Conservation (phyloP, 1,140 invertebrate genomes). For the Pseudomyrmex pallidus region DNA sequence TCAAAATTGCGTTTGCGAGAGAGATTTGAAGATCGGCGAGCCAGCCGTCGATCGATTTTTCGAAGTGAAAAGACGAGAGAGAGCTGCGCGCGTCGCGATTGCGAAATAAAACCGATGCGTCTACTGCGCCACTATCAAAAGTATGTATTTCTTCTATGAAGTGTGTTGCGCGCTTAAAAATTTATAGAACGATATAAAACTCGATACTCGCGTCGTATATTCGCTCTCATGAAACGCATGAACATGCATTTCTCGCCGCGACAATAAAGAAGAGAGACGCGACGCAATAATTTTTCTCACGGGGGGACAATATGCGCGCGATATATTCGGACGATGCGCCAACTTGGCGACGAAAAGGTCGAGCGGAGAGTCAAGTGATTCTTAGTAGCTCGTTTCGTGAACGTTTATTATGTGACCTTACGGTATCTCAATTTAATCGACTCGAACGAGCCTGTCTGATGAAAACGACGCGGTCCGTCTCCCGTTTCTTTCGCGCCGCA, state of each 20-base stretch:
- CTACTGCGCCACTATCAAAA: background rate
- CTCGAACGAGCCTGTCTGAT: conserved; percentile 18
- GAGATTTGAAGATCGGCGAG: conserved; percentile 2
- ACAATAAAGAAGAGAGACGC: conserved; percentile 37
- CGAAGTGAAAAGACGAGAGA: background rate
- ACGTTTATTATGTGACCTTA: conserved; percentile 61
- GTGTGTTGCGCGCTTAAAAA: background rate
- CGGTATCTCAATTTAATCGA: conserved; percentile 36
- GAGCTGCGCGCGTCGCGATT: background rate
- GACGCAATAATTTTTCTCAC: conserved; percentile 16
- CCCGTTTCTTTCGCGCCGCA: background rate
- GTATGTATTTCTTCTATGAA: too few species aligned
- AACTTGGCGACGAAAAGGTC: conserved; percentile 38
- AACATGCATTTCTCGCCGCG: background rate
- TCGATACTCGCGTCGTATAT: too few species aligned
- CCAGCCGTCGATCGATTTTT: conserved; percentile 24
- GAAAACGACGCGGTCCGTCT: conserved; percentile 31
- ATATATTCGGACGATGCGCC: conserved; percentile 29
- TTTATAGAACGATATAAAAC: too few species aligned
- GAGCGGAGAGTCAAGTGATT: conserved; percentile 56
- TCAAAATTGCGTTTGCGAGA: background rate
- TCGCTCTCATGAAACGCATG: background rate
- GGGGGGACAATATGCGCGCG: background rate
- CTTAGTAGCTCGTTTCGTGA: conserved; percentile 30
- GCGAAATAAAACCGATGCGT: background rate